Conservation (phyloP, 2,888 invertebrate species). For the Cancer borealis region DNA sequence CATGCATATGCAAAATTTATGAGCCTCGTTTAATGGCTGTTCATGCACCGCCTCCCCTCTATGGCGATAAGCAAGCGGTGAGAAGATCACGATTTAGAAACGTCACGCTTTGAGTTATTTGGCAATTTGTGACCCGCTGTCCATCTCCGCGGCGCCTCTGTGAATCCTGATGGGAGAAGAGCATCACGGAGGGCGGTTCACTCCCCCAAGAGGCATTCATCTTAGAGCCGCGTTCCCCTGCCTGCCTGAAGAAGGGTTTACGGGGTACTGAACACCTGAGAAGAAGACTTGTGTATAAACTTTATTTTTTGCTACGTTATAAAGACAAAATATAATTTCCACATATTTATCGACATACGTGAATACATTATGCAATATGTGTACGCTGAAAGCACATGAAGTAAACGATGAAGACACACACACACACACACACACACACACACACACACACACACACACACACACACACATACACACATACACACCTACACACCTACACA, state of each 20-base stretch:
- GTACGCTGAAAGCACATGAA: background rate
- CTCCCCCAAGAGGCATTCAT: background rate
- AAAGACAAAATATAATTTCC: background rate
- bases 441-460: constrained; percentile 35
- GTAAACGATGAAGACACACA: background rate
- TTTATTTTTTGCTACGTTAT: background rate
- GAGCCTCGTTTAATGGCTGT: background rate
- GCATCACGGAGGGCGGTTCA: too few species aligned
- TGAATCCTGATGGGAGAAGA: background rate
- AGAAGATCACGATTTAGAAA: background rate
- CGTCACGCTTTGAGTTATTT: background rate
- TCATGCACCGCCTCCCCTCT: constrained; percentile 10
- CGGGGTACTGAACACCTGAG: background rate
- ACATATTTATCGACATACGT: too few species aligned
- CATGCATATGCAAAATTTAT: constrained; percentile 6
- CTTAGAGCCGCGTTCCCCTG: background rate
- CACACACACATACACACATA: background rate
- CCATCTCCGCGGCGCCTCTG: background rate
- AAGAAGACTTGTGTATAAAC: background rate
- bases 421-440: background rate
- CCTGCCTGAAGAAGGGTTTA: background rate
- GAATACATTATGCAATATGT: too few species aligned
- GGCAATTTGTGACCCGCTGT: background rate
- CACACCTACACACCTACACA: constrained; percentile 18
- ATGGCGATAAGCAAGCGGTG: background rate